Evolutionary conservation across 2,888 invertebrate genomes (phyloP).

Genomic region (Alloscopus bannaensis): DNA sequence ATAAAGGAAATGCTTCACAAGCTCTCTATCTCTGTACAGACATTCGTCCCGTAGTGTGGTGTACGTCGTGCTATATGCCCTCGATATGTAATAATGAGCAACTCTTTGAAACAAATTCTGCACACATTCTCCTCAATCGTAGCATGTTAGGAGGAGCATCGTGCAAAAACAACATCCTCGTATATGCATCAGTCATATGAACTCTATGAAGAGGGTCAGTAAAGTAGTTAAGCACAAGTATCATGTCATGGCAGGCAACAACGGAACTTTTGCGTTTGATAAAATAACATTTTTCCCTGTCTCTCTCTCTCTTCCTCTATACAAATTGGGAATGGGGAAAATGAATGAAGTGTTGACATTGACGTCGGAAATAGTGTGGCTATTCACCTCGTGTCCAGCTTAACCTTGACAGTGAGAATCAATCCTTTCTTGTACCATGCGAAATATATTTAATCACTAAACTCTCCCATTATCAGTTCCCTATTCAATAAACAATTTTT

Average conservation of each 20-base stretch:
- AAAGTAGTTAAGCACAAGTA: constrained; percentile 34
- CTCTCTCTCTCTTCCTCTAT: constrained; percentile 5
- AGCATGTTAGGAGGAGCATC: not conserved
- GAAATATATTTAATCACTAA: constrained; percentile 18
- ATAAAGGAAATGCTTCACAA: too few relatives aligned
- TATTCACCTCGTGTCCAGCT: constrained; percentile 66
- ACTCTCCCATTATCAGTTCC: constrained; percentile 30
- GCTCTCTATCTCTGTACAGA: too few relatives aligned
- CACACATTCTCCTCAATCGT: too few relatives aligned
- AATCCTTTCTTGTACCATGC: constrained; percentile 47
- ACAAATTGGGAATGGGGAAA: constrained; percentile 22
- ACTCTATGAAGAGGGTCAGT: constrained; percentile 60
- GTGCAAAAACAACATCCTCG: not conserved
- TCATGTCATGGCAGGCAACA: constrained; percentile 29
- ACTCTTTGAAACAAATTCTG: too few relatives aligned
- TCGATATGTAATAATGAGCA: too few relatives aligned
- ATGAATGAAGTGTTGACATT: constrained; percentile 63
- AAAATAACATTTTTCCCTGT: constrained; percentile 32
- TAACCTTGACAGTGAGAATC: constrained; percentile 60
- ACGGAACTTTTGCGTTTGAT: constrained; percentile 61
- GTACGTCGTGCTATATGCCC: too few relatives aligned
- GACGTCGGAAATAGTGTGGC: constrained; percentile 64
- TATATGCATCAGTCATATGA: not conserved
- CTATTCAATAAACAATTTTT: not conserved
- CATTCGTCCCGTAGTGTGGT: too few relatives aligned